phyloP scores from a whole-genome alignment of 1,140 invertebrate genomes.

The Protaetia brevitarsis region DNA sequence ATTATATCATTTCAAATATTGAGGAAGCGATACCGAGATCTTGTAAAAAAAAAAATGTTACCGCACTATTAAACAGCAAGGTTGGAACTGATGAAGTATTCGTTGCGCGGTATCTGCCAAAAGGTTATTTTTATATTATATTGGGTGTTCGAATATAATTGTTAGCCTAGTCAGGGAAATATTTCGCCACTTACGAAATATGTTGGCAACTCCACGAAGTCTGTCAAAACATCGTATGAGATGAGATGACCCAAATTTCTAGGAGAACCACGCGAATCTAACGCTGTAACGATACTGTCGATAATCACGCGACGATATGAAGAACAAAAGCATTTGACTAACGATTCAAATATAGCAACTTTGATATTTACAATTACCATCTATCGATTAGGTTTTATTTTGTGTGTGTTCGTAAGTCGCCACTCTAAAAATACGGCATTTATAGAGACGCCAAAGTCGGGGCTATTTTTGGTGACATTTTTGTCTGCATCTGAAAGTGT shows the following conservation, averaged over 20 bases:
- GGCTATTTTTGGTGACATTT: not conserved
- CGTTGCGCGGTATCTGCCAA: not conserved
- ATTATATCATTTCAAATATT: not conserved
- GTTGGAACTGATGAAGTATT: not conserved
- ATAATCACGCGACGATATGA: not conserved
- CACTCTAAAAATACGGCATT: not conserved
- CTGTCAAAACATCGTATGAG: not conserved
- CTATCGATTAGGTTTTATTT: constrained; percentile 4
- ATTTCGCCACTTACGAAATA: not conserved
- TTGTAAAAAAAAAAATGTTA: not conserved
- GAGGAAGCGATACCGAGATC: not conserved
- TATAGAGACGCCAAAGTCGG: not conserved
- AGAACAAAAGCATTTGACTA: not conserved
- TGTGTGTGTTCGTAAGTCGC: not conserved
- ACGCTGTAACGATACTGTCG: no score
- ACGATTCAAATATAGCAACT: not conserved
- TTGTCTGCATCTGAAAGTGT: not conserved
- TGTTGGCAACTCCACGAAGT: not conserved
- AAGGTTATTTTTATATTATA: not conserved
- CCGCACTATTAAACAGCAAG: constrained; percentile 4
- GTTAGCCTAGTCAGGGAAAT: constrained; percentile 4
- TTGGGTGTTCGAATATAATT: not conserved
- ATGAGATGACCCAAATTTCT: not conserved
- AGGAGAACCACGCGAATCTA: no score
- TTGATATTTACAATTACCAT: not conserved